phyloP scores from a whole-genome alignment of 2,888 invertebrate genomes.

The Druceiella hillmani region DNA sequence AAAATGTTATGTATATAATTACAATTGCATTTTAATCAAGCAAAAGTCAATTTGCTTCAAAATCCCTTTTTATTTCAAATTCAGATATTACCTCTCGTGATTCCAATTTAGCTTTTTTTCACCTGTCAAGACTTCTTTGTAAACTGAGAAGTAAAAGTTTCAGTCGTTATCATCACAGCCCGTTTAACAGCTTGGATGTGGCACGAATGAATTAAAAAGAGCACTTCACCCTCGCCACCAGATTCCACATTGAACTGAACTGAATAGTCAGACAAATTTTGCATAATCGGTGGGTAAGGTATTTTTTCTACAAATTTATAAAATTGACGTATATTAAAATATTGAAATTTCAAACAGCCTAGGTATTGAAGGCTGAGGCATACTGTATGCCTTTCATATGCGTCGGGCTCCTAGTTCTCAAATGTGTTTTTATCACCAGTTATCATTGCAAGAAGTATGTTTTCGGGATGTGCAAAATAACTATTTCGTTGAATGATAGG shows the following conservation, averaged over 20 bases:
- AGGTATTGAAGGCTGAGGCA: background rate
- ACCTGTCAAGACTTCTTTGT: too few relatives aligned
- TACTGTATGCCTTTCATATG: slow-evolving; percentile 3
- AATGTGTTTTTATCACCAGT: slow-evolving; percentile 6
- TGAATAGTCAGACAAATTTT: background rate
- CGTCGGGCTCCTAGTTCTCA: slow-evolving; percentile 4
- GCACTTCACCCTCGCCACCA: slow-evolving; percentile 6
- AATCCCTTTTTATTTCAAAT: too few relatives aligned
- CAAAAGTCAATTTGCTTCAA: too few relatives aligned
- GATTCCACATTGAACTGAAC: background rate
- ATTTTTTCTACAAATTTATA: background rate
- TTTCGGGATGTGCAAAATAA: slow-evolving; percentile 2
- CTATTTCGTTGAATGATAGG: slow-evolving; percentile 3
- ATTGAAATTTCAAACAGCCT: slow-evolving; percentile 4
- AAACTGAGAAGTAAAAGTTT: too few relatives aligned
- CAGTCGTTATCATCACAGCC: too few relatives aligned
- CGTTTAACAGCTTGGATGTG: too few relatives aligned
- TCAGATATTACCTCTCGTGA: too few relatives aligned
- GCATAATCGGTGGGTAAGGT: background rate
- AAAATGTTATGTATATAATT: too few relatives aligned
- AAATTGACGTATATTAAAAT: background rate
- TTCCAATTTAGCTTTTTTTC: too few relatives aligned
- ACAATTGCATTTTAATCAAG: too few relatives aligned
- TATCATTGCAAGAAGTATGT: slow-evolving; percentile 7
- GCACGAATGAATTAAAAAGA: too few relatives aligned